Conservation (phyloP, 2,888 invertebrate genomes). For the Volucella bombylans region DNA sequence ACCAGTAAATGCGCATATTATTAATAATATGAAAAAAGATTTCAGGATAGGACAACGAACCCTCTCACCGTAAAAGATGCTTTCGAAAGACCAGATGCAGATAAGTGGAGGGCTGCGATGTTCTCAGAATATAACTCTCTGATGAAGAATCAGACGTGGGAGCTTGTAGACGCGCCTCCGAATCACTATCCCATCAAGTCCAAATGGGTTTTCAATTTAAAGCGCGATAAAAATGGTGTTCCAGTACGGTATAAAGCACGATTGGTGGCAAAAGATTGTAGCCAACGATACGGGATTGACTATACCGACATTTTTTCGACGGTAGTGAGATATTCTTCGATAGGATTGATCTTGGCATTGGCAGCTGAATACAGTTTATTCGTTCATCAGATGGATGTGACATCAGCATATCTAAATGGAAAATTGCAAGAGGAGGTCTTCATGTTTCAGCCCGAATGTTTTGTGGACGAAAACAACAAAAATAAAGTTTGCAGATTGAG, state of each 20-base stretch:
- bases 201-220: constrained; percentile 13
- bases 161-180: too few relatives aligned
- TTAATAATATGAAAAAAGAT: too few relatives aligned
- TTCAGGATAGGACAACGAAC: too few relatives aligned
- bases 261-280: constrained; percentile 36
- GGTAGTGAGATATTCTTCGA: too few relatives aligned
- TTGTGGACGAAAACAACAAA: constrained; percentile 3
- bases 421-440: constrained; percentile 33
- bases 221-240: neutral
- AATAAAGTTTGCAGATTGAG: constrained; percentile 24
- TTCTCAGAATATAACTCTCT: too few relatives aligned
- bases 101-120: too few relatives aligned
- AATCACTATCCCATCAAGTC: neutral
- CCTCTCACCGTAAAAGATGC: too few relatives aligned
- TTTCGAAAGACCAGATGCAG: too few relatives aligned
- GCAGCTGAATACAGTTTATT: constrained; percentile 22
- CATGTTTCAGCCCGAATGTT: constrained; percentile 38
- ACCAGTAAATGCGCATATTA: too few relatives aligned
- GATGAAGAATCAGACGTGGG: too few relatives aligned
- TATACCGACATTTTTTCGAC: too few relatives aligned
- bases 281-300: neutral
- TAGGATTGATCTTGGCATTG: constrained; percentile 33
- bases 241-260: constrained; percentile 15
- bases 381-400: constrained; percentile 41
- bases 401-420: constrained; percentile 39